Evolutionary conservation across 92 coral and sea anemone species (phyloP).

Genomic region (Paramuricea clavata): DNA sequence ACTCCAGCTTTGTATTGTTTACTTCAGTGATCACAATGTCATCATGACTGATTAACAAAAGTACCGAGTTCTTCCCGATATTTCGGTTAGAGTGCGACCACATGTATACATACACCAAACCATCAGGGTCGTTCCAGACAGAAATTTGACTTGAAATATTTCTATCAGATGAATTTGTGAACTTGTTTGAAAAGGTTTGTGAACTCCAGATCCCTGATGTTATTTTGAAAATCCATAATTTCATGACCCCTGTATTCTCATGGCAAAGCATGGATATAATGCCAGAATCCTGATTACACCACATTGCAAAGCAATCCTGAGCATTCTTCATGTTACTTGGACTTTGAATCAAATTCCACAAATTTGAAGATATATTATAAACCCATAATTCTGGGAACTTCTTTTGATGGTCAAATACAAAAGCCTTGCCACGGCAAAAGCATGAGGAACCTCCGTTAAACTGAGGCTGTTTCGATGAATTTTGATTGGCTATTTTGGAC

Average conservation of each 20-base stretch:
- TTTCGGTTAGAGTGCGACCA: constrained; percentile 1
- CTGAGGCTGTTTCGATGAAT: not conserved
- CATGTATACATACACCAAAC: not conserved
- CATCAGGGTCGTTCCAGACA: constrained; percentile 8
- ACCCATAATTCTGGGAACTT: constrained; percentile 64
- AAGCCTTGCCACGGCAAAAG: constrained; percentile 62
- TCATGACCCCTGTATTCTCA: not conserved
- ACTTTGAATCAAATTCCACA: constrained; percentile 61
- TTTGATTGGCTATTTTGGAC: constrained; percentile 17
- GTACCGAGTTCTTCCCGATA: not conserved
- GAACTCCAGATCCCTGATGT: not conserved
- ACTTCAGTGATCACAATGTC: not conserved
- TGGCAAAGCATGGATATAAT: constrained; percentile 13
- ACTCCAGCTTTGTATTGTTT: not conserved
- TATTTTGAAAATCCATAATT: constrained; percentile 6
- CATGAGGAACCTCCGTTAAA: constrained; percentile 64
- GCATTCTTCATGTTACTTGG: constrained; percentile 26
- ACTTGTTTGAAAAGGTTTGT: not conserved
- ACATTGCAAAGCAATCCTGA: constrained; percentile 70
- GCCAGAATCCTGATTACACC: constrained; percentile 74
- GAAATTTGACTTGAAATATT: not conserved
- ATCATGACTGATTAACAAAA: constrained; percentile 13
- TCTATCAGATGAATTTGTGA: not conserved
- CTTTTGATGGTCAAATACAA: constrained; percentile 65
- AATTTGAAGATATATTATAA: constrained; percentile 65